Percentiles rank a stretch among this genome's conserved stretches.
Evolutionary conservation across 2,888 invertebrate species (phyloP).

Genomic region (Platycnemis pennipes): DNA sequence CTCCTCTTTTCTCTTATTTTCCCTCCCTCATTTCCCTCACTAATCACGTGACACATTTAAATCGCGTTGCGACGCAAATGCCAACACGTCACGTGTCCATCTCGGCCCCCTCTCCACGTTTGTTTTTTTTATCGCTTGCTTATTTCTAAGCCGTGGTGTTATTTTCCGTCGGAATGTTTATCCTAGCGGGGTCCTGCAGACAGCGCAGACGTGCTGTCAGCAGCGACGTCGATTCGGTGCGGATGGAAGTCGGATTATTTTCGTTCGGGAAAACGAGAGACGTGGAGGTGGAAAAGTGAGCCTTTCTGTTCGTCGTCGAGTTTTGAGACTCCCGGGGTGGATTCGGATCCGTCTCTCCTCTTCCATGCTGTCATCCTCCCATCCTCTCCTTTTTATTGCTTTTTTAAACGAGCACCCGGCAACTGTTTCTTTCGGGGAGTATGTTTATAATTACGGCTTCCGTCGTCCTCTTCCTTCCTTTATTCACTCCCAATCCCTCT

Average conservation of each 20-base stretch:
- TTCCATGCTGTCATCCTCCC: not conserved
- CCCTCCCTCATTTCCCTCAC: no score
- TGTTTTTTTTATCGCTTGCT: not conserved
- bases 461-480: not conserved
- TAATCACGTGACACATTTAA: no score
- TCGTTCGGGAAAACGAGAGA: not conserved
- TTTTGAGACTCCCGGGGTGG: constrained; percentile 33
- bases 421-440: constrained; percentile 36
- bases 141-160: not conserved
- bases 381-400: not conserved
- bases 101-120: no score
- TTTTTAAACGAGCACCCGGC: constrained; percentile 50
- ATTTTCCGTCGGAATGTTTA: not conserved
- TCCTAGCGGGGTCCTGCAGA: not conserved
- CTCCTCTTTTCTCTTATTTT: no score
- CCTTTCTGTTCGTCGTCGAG: not conserved
- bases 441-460: constrained; percentile 49
- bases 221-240: not conserved
- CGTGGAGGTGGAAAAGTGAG: not conserved
- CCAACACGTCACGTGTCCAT: not conserved
- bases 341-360: constrained; percentile 21
- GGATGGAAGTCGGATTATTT: not conserved
- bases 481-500: no score
- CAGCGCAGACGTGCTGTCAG: no score
- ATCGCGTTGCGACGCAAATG: no score